Evolutionary conservation across 2,888 invertebrate genomes (phyloP), one percentile per base, ranked within the genome.

Genomic region (Drosophila gaucha): DNA sequence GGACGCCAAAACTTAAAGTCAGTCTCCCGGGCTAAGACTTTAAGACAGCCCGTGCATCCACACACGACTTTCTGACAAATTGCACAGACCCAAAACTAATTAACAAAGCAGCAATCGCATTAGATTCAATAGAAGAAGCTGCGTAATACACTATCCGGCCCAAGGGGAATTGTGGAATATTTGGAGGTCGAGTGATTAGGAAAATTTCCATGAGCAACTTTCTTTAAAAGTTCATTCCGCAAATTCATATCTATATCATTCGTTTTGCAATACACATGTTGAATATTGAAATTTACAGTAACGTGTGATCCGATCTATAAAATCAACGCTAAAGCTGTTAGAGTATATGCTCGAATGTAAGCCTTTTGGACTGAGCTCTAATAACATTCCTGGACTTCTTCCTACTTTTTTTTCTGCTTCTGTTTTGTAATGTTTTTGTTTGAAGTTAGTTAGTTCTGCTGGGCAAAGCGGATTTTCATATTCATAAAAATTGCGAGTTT

Each of bases 401-500:
- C 26, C 6, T 22, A 58, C 30, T 35, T 16, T 55, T 30, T 46
- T 24, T 57, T 39, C 20, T 56, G 20, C 14, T 14, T 31, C 43
- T 35, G 24, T 39, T 20, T 41, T 62, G 36, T 52, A 49, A 62
- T 67, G 65, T 69, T 80, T 77, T 76, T 82, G 77, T 82, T 85
- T 85, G 77, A 85, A 82, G 80, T 78, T 82, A 79, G 79, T 77
- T 82, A 85, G 78, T 68, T 60, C 63, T 72, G 74, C 66, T 65
- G 72, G 66, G 72, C 67, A 82, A 85, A 85, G 80, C 80, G 69
- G 80, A 83, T 82, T 85, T 85, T 72, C 83, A 85, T 85, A 82
- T 82, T 82, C 85, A 85, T 85, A 85, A 82, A 80, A 85, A 82
- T 82, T 77, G 80, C 83, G 86, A 82, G 80, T 66, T 74, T 67